Evolutionary conservation across 2,888 invertebrate species (phyloP), one percentile per base, ranked within the genome.

Genomic region (Heliconius aoede): DNA sequence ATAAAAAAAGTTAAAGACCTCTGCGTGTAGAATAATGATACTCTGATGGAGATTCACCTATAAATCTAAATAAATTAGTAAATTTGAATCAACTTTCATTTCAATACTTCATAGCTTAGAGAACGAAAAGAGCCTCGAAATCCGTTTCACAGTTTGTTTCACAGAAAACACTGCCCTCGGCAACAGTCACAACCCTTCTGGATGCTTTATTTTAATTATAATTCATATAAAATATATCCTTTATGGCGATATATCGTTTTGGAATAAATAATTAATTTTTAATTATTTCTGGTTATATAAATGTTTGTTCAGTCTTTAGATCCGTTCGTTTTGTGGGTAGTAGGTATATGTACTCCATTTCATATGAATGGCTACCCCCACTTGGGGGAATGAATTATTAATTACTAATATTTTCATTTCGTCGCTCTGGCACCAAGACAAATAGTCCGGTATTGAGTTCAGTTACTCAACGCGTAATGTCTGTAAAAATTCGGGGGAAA

Each of bases 71-170:
- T 55, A 69, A 21, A 13, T 30, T n/a, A 55, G 30, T 24, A 24
- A 30, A 24, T 15, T 15, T 69, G 30, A 24, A 69, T 30, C n/a
- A 69, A n/a, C 4, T 13, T 51, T 68, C 9, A 24, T 32, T 55
- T 30, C 55, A 69, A 69, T 69, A 69, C 32, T 55, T 55, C 69
- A 69, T n/a, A 69, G 55, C 32, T 69, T 69, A 15, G 30, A 30
- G 13, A n/a, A 32, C 55, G 30, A 69, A 69, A 69, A 69, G 32
- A 69, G 55, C 69, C 69, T 30, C 30, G 55, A 69, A 69, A 55
- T 69, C 55, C 55, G 55, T 30, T 69, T 55, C 69, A 55, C n/a
- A 30, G 55, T 69, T 69, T 69, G 51, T 69, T 69, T 69, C 69
- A 69, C 51, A 32, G 69, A 69, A 69, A 69, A 69, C 30, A 69